Base-by-base conservation (phyloP, 2,888 invertebrate species). In the Ormyrus labotus region DNA sequence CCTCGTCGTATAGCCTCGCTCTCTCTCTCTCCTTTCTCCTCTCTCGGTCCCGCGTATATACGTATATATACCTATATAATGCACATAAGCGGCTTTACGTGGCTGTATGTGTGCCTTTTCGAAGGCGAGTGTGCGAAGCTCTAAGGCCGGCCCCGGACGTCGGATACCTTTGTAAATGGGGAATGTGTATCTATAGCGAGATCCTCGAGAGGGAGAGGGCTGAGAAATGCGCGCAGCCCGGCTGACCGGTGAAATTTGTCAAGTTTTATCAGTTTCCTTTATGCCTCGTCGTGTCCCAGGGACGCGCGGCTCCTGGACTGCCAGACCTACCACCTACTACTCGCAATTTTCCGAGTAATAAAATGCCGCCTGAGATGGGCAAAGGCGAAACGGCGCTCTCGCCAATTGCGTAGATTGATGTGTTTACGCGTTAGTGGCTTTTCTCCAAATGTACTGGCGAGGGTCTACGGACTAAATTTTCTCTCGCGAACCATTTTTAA, bases 1-100 rank as follows among this genome's bases (percentile, higher is more conserved):
- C 89, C 73, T 63, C 64, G 68, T 86, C 87, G 87, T 88, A 87
- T 87, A 87, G 86, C 86, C 85, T 58, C 70, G 53, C 19, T 45
- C 55, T 10, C 57, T 48, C 58, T 6, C 34, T 55, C 80, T 57
- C 55, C 55, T 13, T 4, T 34, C 48, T 61, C 50, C 65, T 67
- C 65, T 19, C 45, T 47, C 65, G n/a, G 47, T 53, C 45, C 4
- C 60, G 48, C 68, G 3, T 57, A n/a, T 45, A 64, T 55, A 63
- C 34, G 63, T 45, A 64, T n/a, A 57, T 19, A 64, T 45, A 63
- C 76, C 76, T 71, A 78, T 78, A 81, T 78, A 78, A 81, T 71
- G 81, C 81, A 77, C 78, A 68, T 82, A 82, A 82, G 81, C 79
- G 72, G 76, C 81, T 82, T 82, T 82, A 60, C 81, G 68, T 55